Base-by-base conservation (phyloP, 1,140 invertebrate species). In the Drosophila lini region DNA sequence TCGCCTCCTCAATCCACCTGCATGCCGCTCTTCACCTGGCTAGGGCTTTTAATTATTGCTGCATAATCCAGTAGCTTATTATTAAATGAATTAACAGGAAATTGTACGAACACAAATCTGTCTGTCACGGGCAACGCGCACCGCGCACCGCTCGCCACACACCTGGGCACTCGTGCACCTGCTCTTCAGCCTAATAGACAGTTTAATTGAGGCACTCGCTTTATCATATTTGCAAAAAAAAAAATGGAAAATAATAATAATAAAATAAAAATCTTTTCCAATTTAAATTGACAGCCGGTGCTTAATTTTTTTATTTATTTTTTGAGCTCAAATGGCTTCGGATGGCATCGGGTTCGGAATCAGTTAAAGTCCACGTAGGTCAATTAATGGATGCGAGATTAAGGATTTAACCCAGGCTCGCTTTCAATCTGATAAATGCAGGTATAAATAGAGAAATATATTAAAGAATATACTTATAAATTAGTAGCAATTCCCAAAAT, bases 11-110 rank as follows among this genome's bases (percentile, higher is more conserved):
- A 3, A 32, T 5, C 16, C 16, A 10, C 13, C 34, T 13, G 34
- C 36, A 34, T 59, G 16, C 10, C 16, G 34, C 28, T 32, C 45
- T 50, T 25, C 25, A 65, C 32, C 38, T 41, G 48, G 31, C 65
- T 34, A 45, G 61, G 67, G 70, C 61, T 73, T 78, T 67, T 74
- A 48, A 81, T 82, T 82, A 82, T 64, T 67, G 31, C 62, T 78
- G 19, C 47, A 68, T 81, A 78, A 82, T 78, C 80, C 74, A 57
- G 74, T 32, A 69, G 81, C 74, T 81, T 80, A 85, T 84, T 84
- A 81, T 85, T 64, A 85, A 81, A 78, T 81, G 59, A 47, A 44
- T 58, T 45, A 42, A 63, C 45, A 68, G 58, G n/a, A 56, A 44
- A 53, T 50, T 41, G 45, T 44, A 48, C 31, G 31, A 57, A 55